phyloP scores from a whole-genome alignment of 1,140 invertebrate genomes.

The Pseudomyrmex sp. region DNA sequence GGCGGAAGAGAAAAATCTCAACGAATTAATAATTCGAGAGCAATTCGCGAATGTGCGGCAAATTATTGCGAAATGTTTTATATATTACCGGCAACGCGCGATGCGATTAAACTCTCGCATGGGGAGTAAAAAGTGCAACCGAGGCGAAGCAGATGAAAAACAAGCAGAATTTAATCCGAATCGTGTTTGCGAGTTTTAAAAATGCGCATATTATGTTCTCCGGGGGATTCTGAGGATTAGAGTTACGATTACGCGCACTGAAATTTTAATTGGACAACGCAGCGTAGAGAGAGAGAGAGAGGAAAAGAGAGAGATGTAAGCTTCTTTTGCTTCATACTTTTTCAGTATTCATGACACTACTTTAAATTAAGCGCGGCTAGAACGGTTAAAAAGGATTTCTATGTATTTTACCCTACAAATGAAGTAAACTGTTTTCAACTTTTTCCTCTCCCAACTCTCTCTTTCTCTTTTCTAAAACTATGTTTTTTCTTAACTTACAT shows the following conservation, averaged over 20 bases:
- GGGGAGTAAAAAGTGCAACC: not conserved
- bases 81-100: not conserved
- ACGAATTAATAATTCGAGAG: constrained; percentile 11
- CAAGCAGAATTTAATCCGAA: constrained; percentile 11
- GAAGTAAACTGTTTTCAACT: no score
- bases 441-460: no score
- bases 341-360: no score
- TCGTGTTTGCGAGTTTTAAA: not conserved
- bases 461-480: no score
- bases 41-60: not conserved
- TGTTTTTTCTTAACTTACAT: no score
- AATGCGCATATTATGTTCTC: not conserved
- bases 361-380: no score
- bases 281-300: not conserved
- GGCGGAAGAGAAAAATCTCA: not conserved
- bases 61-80: constrained; percentile 7
- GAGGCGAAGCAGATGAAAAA: not conserved
- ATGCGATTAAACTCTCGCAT: not conserved
- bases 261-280: constrained; percentile 11
- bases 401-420: no score
- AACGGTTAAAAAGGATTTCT: no score
- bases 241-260: constrained; percentile 7
- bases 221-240: constrained; percentile 4
- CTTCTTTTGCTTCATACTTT: no score
- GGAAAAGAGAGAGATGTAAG: no score